Base-by-base conservation (phyloP, 1,140 invertebrate species). In the Drosophila paulistorum region DNA sequence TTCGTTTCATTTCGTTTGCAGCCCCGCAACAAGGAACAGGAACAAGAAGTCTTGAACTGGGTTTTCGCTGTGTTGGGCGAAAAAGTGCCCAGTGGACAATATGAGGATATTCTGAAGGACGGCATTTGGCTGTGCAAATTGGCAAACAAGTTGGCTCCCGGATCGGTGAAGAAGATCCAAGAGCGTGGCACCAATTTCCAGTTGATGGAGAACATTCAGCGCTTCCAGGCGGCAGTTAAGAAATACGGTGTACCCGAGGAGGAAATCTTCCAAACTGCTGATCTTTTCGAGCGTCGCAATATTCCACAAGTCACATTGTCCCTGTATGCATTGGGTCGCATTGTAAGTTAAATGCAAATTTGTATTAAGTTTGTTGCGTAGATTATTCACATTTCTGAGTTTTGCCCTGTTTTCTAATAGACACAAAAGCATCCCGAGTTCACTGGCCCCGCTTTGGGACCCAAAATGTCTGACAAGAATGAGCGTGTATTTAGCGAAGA, bases 191-290 rank as follows among this genome's bases (percentile, higher is more conserved):
- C 98, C 26, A 98, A 98, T 81, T 99, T 99, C 93, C 98, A 99
- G 81, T 94, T 99, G 74, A 99, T 99, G 98, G 98, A 99, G 93
- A 99, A 99, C 92, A 96, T 99, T 84, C 97, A 98, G 92, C 95
- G 97, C 93, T 99, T 99, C 94, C 98, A 99, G 94, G 96, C 96
- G 14, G 98, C 96, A 0, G 95, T 96, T 45, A 98, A 97, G 93
- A 96, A 96, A 70, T 99, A 99, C 90, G 98, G 98, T 20, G 96
- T 99, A 10, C 98, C 96, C 39, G 96, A 98, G 86, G 97, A 98
- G 91, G 98, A 99, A 94, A 98, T 99, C 81, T 99, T 99, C 94
- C 98, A 99, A 93, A 99, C 98, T 0, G 98, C 98, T 37, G 98
- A 99, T 94, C 94, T 99, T 6, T 99, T 98, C 91, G 98, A 99